Evolutionary conservation across 1,140 invertebrate species (phyloP).

Genomic region (Cotesia typhae): DNA sequence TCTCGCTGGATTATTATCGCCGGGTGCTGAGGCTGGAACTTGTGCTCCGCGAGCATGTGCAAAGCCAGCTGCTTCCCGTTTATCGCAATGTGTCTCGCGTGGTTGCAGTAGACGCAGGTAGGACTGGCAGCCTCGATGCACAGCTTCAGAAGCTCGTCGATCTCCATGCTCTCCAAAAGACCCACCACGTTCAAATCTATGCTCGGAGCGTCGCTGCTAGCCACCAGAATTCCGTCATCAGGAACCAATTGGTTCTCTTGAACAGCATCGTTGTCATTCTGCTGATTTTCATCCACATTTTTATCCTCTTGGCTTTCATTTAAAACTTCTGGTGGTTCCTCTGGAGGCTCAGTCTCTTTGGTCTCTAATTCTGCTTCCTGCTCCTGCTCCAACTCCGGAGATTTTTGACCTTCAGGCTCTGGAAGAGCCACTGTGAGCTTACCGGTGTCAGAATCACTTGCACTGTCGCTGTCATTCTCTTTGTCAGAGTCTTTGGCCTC

Average conservation of each 20-base stretch:
- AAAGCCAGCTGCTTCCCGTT: constrained; percentile 81
- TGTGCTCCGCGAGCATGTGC: constrained; percentile 80
- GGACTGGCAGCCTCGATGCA: constrained; percentile 75
- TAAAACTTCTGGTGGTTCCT: too few relatives aligned
- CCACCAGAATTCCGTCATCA: constrained; percentile 61
- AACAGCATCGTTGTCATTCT: too few relatives aligned
- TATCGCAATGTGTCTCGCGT: constrained; percentile 81
- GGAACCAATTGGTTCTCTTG: constrained; percentile 29
- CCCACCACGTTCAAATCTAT: constrained; percentile 79
- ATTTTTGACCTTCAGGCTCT: constrained; percentile 36
- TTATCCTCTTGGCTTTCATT: too few relatives aligned
- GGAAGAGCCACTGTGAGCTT: neutral
- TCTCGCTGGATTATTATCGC: constrained; percentile 64
- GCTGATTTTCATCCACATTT: too few relatives aligned
- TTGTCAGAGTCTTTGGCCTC: constrained; percentile 25
- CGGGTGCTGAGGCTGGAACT: constrained; percentile 73
- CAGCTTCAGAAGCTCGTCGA: constrained; percentile 75
- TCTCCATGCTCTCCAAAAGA: constrained; percentile 76
- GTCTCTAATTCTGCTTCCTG: constrained; percentile 30
- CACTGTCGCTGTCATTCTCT: constrained; percentile 24
- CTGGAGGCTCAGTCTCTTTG: constrained; percentile 30
- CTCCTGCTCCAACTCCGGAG: constrained; percentile 31
- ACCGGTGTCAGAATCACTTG: constrained; percentile 9
- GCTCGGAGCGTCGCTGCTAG: constrained; percentile 71
- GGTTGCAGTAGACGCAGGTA: constrained; percentile 83